Evolutionary conservation across 2,113 vertebrate genomes (phyloP), one percentile per base, ranked within the genome.

Genomic region (Lepus timidus): DNA sequence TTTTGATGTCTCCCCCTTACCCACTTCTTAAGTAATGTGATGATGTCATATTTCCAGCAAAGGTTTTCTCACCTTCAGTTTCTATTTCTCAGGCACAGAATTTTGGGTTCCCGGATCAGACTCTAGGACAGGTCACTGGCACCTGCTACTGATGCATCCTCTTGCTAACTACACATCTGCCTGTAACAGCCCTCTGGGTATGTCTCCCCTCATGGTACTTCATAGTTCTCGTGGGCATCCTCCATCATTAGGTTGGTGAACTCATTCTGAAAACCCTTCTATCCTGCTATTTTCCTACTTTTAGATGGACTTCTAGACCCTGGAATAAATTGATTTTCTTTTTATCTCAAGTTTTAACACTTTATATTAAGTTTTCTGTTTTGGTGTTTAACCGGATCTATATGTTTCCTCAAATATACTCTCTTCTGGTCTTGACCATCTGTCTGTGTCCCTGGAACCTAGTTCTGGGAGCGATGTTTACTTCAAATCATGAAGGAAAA

Each of bases 401-500:
- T 6, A 17, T 8, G 16, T 84, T 80, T 78, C 23, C 74, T 76
- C 29, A 14, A 0, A 31, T 31, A 25, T 4, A 52, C 6, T 9
- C 1, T 88, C 10, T 68, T 80, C 65, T 67, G 44, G 20, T 62
- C 29, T 23, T 13, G 17, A 49, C 1, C 39, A 44, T 44, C 16
- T 33, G 0, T 76, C 20, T 7, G 16, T 9, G 17, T 95, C 13
- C 0, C 44, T 33, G 33, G 64, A 1, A 10, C 1, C 9, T 79
- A 39, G 25, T 27, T 81, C 73, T 81, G 29, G 22, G 44, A 78
- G 5, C 14, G 31, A 62, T n/a, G 5, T 11, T 75, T 75, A 68
- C 58, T 61, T 92, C 44, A 52, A 88, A 11, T 88, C 4, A 5
- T 49, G 52, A 93, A 74, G 70, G 67, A 92, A 85, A 68, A 71